phyloP scores from a whole-genome alignment of 1,140 invertebrate species.

The Helicoverpa armigera region DNA sequence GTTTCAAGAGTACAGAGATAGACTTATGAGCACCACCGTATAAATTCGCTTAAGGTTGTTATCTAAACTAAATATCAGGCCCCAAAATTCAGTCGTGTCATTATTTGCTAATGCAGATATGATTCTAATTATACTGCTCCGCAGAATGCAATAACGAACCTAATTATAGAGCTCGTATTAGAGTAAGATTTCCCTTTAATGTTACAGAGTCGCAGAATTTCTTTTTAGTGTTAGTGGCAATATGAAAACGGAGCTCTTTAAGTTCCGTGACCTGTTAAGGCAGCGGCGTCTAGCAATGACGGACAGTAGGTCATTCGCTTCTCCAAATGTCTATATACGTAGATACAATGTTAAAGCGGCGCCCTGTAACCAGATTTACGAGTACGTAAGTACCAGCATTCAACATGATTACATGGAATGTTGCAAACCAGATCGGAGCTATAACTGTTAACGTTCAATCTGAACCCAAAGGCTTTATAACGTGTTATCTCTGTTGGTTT shows the following conservation, averaged over 20 bases:
- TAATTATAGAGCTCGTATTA: no score
- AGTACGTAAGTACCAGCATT: slow-evolving; percentile 40
- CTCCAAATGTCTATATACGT: slow-evolving; percentile 19
- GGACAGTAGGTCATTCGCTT: not conserved
- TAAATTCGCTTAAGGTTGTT: slow-evolving; percentile 11
- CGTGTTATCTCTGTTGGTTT: slow-evolving; percentile 37
- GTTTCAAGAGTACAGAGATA: not conserved
- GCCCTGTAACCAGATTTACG: slow-evolving; percentile 27
- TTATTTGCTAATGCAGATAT: no score
- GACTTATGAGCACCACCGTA: not conserved
- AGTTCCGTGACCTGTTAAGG: not conserved
- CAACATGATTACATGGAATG: slow-evolving; percentile 39
- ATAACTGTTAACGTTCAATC: slow-evolving; percentile 40
- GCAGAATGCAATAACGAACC: no score
- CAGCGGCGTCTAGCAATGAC: slow-evolving; percentile 9
- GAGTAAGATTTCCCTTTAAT: no score
- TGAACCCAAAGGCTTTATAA: slow-evolving; percentile 39
- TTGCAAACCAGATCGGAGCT: slow-evolving; percentile 37
- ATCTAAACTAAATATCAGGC: not conserved
- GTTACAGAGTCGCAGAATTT: no score
- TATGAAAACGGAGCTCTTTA: not conserved
- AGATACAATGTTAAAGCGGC: slow-evolving; percentile 17
- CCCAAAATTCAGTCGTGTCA: not conserved
- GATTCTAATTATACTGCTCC: no score
- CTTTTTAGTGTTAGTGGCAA: no score